phyloP scores from a whole-genome alignment of 2,113 vertebrate genomes.

The Seriola aureovittata region DNA sequence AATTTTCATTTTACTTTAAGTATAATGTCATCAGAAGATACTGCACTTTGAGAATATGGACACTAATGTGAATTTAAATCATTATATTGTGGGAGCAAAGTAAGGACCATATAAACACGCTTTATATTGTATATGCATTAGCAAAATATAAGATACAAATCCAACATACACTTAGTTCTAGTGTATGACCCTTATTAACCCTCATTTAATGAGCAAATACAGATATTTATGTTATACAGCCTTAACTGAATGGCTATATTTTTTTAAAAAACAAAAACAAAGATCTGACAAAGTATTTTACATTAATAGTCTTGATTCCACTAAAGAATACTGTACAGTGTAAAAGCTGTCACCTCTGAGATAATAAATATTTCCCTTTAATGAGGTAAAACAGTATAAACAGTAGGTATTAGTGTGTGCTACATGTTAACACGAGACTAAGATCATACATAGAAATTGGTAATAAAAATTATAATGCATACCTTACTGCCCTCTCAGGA shows the following conservation, averaged over 20 bases:
- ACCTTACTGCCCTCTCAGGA: slow-evolving; percentile 37
- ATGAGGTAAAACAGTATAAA: neutral
- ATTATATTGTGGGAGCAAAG: neutral
- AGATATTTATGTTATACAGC: neutral
- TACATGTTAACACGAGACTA: neutral
- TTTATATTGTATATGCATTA: too few relatives aligned
- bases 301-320: neutral
- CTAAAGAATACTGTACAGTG: neutral
- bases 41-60: neutral
- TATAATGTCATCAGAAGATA: neutral
- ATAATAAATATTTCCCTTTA: neutral
- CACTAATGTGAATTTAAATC: neutral
- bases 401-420: neutral
- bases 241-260: neutral
- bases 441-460: neutral
- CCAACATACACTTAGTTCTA: too few relatives aligned
- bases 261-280: neutral
- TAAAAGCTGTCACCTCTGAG: neutral
- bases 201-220: too few relatives aligned
- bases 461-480: neutral
- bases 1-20: neutral
- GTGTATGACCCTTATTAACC: neutral
- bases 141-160: too few relatives aligned
- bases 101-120: neutral
- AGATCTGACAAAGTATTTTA: neutral